A percentile compares a stretch with the other conserved stretches of the same genome.
These are phyloP conservation scores for Himantopus leucocephalus DNA, from an alignment of 2,113 vertebrate genomes.

Conservation along the genomic window DNA sequence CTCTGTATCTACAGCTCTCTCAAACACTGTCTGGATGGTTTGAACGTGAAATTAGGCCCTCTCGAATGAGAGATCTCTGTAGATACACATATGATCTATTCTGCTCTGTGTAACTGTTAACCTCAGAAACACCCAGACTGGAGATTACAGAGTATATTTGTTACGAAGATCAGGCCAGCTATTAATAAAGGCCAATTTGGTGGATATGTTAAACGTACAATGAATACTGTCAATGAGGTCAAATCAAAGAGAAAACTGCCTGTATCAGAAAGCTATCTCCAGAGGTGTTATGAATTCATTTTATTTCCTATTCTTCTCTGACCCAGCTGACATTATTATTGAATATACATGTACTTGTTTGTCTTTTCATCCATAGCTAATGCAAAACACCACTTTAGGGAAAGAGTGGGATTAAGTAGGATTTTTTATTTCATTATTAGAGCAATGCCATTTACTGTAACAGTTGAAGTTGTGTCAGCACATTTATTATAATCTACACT, in stretches of 20 bases:
- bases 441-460: constrained; percentile 41
- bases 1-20: background rate
- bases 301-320: constrained; percentile 62
- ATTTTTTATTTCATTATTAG: constrained; percentile 72
- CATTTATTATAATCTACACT: constrained; percentile 58
- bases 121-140: background rate
- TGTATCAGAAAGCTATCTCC: constrained; percentile 48
- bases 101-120: background rate
- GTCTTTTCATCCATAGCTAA: constrained; percentile 71
- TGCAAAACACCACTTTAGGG: constrained; percentile 66
- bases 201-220: constrained; percentile 7
- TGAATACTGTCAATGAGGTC: constrained; percentile 16
- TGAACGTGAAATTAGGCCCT: background rate
- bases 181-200: constrained; percentile 42
- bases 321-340: constrained; percentile 69
- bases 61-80: background rate
- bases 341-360: constrained; percentile 73
- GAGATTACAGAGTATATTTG: background rate
- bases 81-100: background rate
- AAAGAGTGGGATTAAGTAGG: constrained; percentile 57
- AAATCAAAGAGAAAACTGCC: constrained; percentile 49
- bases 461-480: constrained; percentile 42
- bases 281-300: constrained; percentile 61
- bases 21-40: background rate
- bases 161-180: constrained; percentile 1